These are phyloP conservation scores for Caranx melampygus DNA, from an alignment of 2,113 vertebrate species.

Conservation along the genomic window DNA sequence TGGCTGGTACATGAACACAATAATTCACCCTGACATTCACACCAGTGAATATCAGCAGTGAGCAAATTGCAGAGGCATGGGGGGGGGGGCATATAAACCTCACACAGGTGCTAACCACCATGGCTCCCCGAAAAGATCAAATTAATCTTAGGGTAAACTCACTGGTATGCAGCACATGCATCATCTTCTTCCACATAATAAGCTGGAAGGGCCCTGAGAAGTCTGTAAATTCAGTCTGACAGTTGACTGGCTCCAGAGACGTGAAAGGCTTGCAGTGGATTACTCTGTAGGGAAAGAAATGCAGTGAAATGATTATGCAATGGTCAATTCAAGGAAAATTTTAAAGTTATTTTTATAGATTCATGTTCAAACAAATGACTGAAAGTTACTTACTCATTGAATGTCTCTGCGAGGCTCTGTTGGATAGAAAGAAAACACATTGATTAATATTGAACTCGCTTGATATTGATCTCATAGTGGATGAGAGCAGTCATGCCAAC, in stretches of 20 bases:
- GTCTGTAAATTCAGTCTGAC: constrained; percentile 77
- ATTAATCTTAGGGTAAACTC: constrained; percentile 32
- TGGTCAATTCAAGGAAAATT: neutral
- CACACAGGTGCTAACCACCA: neutral
- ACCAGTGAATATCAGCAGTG: no score
- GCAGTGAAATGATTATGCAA: neutral
- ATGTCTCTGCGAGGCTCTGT: constrained; percentile 79
- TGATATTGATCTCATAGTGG: neutral
- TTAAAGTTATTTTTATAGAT: neutral
- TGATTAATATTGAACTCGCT: neutral
- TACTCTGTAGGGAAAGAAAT: constrained; percentile 34
- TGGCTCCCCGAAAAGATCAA: neutral
- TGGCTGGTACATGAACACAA: no score
- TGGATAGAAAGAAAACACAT: neutral
- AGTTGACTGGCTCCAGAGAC: constrained; percentile 63
- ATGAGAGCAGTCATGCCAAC: neutral
- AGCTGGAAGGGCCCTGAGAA: constrained; percentile 85
- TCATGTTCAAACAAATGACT: neutral
- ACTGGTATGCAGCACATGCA: constrained; percentile 85
- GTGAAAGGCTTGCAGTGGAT: constrained; percentile 58
- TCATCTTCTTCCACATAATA: constrained; percentile 88
- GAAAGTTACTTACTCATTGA: constrained; percentile 75
- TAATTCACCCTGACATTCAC: no score
- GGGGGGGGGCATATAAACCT: neutral
- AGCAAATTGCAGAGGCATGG: no score